Conservation (phyloP, 2,797 vertebrate species). For the Rhodeus uyekii region DNA sequence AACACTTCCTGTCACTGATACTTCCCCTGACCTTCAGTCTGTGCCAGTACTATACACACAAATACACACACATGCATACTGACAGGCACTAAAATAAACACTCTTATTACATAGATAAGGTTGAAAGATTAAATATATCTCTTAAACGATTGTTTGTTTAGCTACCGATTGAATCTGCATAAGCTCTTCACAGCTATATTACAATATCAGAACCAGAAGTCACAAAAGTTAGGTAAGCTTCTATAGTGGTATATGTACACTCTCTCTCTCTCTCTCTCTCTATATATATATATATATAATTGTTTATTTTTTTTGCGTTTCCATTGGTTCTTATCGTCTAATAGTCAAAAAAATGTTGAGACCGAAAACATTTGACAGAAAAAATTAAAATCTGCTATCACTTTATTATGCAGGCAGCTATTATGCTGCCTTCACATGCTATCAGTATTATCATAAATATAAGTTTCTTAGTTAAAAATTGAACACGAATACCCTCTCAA, state of each 20-base stretch:
- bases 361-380: background rate
- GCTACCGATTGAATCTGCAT: background rate
- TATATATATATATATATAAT: too few relatives aligned
- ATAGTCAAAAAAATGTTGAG: background rate
- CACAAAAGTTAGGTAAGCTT: background rate
- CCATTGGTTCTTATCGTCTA: background rate
- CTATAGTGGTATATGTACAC: too few relatives aligned
- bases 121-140: constrained; percentile 12
- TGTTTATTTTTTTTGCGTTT: too few relatives aligned
- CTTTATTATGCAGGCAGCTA: background rate
- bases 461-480: background rate
- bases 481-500: background rate
- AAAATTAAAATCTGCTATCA: background rate
- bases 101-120: constrained; percentile 40
- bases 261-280: too few relatives aligned
- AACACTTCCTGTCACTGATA: constrained; percentile 88
- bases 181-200: background rate
- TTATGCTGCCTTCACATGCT: background rate
- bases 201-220: background rate
- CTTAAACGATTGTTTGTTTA: constrained; percentile 34
- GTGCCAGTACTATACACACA: constrained; percentile 68
- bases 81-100: constrained; percentile 44
- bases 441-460: background rate
- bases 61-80: constrained; percentile 23
- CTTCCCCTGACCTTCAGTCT: constrained; percentile 85